Percentiles rank a stretch among this genome's conserved stretches.
phyloP scores from a whole-genome alignment of 2,113 vertebrate species.

The Brachyistius frenatus region DNA sequence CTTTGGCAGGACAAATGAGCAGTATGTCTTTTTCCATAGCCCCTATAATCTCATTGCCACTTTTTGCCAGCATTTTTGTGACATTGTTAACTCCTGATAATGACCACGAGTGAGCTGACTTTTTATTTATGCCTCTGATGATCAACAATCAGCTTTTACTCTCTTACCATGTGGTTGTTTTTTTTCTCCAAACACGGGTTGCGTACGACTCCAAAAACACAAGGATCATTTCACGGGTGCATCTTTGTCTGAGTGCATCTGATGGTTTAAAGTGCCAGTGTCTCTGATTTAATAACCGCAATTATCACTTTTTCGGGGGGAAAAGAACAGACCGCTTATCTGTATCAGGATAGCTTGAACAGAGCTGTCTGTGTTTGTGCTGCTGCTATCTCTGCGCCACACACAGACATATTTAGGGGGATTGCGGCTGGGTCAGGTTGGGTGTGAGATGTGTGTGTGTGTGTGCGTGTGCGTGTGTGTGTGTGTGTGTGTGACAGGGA shows the following conservation, averaged over 20 bases:
- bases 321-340: constrained; percentile 39
- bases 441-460: neutral
- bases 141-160: constrained; percentile 31
- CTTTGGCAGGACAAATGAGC: constrained; percentile 42
- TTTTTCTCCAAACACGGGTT: neutral
- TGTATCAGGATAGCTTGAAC: constrained; percentile 26
- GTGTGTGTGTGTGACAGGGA: constrained; percentile 10
- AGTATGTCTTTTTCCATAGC: constrained; percentile 27
- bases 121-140: constrained; percentile 22
- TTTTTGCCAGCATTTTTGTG: constrained; percentile 26
- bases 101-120: constrained; percentile 15
- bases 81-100: constrained; percentile 48
- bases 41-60: constrained; percentile 43
- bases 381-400: constrained; percentile 39
- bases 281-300: constrained; percentile 61
- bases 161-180: constrained; percentile 31
- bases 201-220: neutral
- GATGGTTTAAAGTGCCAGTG: constrained; percentile 47
- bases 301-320: constrained; percentile 37
- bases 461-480: neutral
- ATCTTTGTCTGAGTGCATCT: constrained; percentile 24
- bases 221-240: constrained; percentile 1
- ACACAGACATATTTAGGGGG: constrained; percentile 13
- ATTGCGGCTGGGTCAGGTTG: neutral
- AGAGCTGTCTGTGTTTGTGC: constrained; percentile 45